These are phyloP conservation scores for Blastobasis lacticolella DNA, from an alignment of 2,888 invertebrate genomes.

Conservation along the genomic window DNA sequence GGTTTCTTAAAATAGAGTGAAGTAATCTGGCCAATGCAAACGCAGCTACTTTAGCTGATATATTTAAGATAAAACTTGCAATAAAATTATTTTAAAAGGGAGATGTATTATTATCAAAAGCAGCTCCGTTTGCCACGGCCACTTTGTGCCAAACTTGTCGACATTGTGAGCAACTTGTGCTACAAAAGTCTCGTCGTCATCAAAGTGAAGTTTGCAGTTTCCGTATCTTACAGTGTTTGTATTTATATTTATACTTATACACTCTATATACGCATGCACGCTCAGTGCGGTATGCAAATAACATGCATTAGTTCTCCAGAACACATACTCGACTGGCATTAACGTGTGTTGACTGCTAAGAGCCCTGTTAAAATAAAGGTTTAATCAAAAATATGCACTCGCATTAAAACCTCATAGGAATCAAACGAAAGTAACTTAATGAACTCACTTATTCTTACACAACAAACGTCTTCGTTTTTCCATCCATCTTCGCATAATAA, in stretches of 20 bases:
- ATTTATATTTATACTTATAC: constrained; percentile 39
- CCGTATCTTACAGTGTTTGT: constrained; percentile 45
- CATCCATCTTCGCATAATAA: constrained; percentile 72
- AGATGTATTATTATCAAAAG: neutral
- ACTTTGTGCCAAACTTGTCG: constrained; percentile 39
- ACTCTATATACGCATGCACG: constrained; percentile 66
- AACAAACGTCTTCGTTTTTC: constrained; percentile 69
- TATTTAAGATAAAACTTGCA: too few species aligned
- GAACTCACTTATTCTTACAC: constrained; percentile 73
- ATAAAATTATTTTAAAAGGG: too few species aligned
- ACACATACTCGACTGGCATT: constrained; percentile 75
- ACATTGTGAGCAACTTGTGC: constrained; percentile 35
- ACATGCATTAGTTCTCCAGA: constrained; percentile 69
- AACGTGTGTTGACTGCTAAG: constrained; percentile 75
- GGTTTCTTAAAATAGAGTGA: constrained; percentile 2
- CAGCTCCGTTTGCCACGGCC: constrained; percentile 21
- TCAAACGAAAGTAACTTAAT: constrained; percentile 62
- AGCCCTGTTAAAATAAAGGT: constrained; percentile 73
- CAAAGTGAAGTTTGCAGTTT: constrained; percentile 39
- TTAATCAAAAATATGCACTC: constrained; percentile 67
- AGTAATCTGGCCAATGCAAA: constrained; percentile 13
- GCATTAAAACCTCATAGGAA: constrained; percentile 40
- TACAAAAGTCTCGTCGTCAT: constrained; percentile 32
- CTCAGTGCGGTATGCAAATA: constrained; percentile 61
- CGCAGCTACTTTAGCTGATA: constrained; percentile 10